Evolutionary conservation across 2,113 vertebrate genomes (phyloP).

Genomic region (Hyaena hyaena): DNA sequence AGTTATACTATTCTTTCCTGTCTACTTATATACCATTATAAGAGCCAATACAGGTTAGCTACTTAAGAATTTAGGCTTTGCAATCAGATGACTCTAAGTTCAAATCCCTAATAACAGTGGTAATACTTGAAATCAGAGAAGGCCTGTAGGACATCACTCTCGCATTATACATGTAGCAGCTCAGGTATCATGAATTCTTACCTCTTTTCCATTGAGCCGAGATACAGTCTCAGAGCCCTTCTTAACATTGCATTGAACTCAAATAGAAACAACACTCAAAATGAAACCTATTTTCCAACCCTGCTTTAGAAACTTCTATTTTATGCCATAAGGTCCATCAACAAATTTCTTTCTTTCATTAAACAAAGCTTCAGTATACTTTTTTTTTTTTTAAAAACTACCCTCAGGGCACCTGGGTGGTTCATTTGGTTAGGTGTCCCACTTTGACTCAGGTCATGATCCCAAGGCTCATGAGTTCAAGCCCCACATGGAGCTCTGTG

Average conservation of each 20-base stretch:
- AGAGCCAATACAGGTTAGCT: not conserved
- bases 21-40: not conserved
- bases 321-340: not conserved
- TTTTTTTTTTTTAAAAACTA: no score
- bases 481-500: no score
- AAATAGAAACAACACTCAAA: not conserved
- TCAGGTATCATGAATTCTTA: not conserved
- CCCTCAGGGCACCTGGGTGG: no score
- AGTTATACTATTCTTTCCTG: not conserved
- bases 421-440: no score
- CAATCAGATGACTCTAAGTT: not conserved
- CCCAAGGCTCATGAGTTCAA: no score
- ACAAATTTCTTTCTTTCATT: constrained; percentile 19
- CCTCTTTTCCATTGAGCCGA: not conserved
- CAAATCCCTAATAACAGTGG: not conserved
- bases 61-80: not conserved
- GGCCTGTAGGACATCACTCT: not conserved
- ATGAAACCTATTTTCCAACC: not conserved
- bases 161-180: not conserved
- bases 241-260: not conserved
- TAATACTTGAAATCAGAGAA: not conserved
- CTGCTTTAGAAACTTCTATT: not conserved
- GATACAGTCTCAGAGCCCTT: not conserved
- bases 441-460: no score
- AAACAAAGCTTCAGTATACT: not conserved